A percentile compares a stretch with the other conserved stretches of the same genome.
Evolutionary conservation across 2,113 vertebrate genomes (phyloP).

Genomic region (Caretta caretta): DNA sequence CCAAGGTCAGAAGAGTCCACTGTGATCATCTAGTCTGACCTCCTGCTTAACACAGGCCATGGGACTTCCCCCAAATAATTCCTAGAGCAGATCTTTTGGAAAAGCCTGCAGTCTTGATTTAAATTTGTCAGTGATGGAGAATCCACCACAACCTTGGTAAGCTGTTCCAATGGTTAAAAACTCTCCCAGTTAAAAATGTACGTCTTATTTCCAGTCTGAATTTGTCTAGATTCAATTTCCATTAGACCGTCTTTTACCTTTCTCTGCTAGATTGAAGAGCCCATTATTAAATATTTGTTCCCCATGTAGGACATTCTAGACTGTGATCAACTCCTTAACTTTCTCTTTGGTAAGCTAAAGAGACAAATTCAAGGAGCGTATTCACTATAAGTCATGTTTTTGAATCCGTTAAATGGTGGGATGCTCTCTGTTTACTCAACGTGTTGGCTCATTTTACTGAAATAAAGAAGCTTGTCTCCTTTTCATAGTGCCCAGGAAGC

Average conservation of each 20-base stretch:
- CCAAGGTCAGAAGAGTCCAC: background rate
- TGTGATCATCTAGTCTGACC: background rate
- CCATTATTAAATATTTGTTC: background rate
- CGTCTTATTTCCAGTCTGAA: background rate
- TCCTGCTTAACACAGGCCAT: background rate
- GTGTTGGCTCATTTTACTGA: background rate
- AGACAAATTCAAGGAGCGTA: background rate
- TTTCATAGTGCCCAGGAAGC: rapidly evolving
- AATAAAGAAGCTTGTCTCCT: background rate
- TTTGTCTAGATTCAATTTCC: background rate
- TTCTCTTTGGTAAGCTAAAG: background rate
- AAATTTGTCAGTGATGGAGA: background rate
- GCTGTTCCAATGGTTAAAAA: background rate
- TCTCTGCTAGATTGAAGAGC: background rate
- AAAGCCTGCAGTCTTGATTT: no score
- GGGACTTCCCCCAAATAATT: no score
- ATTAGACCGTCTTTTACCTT: background rate
- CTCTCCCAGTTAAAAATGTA: background rate
- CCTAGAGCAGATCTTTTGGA: no score
- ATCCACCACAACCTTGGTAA: background rate
- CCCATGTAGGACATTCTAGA: background rate
- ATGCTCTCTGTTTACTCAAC: background rate
- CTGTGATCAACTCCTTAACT: background rate
- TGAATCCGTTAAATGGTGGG: background rate
- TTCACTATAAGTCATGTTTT: background rate